Percentiles rank a stretch among this genome's conserved stretches.
Conservation (phyloP, 2,888 invertebrate genomes). For the Notodonta ziczac region DNA sequence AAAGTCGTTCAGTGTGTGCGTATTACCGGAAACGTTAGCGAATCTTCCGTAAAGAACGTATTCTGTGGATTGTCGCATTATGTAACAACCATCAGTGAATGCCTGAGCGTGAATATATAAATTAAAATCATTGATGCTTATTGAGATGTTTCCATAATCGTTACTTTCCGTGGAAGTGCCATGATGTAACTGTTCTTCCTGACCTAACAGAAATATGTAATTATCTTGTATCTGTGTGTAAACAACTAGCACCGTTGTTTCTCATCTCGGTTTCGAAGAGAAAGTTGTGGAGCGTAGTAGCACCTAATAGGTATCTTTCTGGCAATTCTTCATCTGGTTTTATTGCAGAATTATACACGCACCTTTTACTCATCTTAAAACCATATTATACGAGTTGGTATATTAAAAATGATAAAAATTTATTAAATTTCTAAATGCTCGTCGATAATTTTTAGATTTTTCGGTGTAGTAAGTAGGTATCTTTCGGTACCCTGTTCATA, state of each 20-base stretch:
- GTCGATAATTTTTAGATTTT: too few relatives aligned
- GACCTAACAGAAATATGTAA: slow-evolving; percentile 40
- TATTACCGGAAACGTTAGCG: slow-evolving; percentile 45
- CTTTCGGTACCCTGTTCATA: not conserved
- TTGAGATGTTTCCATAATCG: slow-evolving; percentile 31
- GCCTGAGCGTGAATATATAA: slow-evolving; percentile 47
- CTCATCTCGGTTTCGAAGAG: slow-evolving; percentile 46
- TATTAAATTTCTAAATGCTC: not conserved
- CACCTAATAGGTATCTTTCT: slow-evolving; percentile 19
- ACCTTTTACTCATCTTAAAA: not conserved
- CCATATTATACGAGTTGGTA: not conserved
- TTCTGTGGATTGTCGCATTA: slow-evolving; percentile 51
- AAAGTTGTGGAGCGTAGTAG: slow-evolving; percentile 51
- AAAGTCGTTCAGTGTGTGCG: slow-evolving; percentile 9
- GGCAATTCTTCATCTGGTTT: slow-evolving; percentile 33
- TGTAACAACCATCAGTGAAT: slow-evolving; percentile 47
- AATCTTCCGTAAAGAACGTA: slow-evolving; percentile 49
- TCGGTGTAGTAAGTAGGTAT: not conserved
- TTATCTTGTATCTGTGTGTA: slow-evolving; percentile 41
- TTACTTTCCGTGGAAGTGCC: slow-evolving; percentile 42
- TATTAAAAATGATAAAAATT: not conserved
- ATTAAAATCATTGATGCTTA: slow-evolving; percentile 28
- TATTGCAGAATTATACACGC: slow-evolving; percentile 43
- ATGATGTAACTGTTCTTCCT: slow-evolving; percentile 24
- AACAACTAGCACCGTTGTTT: slow-evolving; percentile 39